Evolutionary conservation across 2,113 vertebrate genomes (phyloP), one percentile per base, ranked within the genome.

Genomic region (Todiramphus chloris): DNA sequence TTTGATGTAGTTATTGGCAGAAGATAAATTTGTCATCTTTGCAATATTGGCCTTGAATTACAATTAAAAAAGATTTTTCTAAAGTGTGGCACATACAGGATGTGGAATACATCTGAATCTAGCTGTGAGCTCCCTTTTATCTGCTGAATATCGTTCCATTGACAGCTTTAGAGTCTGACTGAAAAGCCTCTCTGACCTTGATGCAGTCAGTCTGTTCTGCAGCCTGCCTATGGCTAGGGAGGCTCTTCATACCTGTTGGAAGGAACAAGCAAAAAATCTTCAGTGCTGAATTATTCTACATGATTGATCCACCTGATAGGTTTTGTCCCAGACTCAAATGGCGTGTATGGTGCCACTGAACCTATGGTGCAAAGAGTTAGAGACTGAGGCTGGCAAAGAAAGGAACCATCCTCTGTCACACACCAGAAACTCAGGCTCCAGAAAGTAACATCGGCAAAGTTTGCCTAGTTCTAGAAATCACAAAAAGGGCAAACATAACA

Each of bases 401-500:
- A 80, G 70, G 33, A 74, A 13, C 13, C 59, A 23, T 23, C 33
- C 33, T 25, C 30, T 6, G 0, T 30, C 31, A 5, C 30, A 39
- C 28, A 58, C 19, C 59, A 67, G 46, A 70, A 92, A 46, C 70
- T 15, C 28, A 56, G 60, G 75, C 39, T 78, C 51, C 31, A 78
- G 64, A 81, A 89, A 86, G 68, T 51, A 43, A 82, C 83, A 41
- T 2, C 20, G 20, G 28, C 44, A 6, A 88, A 46, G 41, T 73
- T 89, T 69, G 33, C 48, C 44, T 41, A 30, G 64, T 82, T 75
- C 48, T 67, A 50, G 87, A 79, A 79, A 59, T 44, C 80, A 79
- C 30, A 68, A 53, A 83, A 90, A 68, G 53, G 83, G 53, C 76
- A 89, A 89, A 96, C 91, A 92, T 89, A 93, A 89, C 69, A 37